phyloP scores from a whole-genome alignment of 2,888 invertebrate species.

The Acronicta aceris region DNA sequence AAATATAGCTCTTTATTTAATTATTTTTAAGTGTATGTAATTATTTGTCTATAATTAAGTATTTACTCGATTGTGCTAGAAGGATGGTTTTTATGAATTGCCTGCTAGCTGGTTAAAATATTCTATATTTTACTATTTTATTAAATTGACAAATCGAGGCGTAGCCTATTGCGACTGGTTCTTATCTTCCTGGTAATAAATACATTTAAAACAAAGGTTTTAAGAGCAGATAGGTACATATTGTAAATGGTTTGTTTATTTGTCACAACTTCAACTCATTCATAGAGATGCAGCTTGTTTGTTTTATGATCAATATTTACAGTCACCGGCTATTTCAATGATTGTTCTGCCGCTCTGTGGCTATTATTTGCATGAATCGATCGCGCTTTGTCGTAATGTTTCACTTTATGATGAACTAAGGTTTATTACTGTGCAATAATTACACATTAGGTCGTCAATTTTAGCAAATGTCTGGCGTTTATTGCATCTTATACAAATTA shows the following conservation, averaged over 20 bases:
- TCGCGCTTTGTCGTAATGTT: slow-evolving; percentile 5
- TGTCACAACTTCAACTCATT: slow-evolving; percentile 20
- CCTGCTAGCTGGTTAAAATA: too few relatives aligned
- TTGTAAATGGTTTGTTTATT: slow-evolving; percentile 18
- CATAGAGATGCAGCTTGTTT: slow-evolving; percentile 32
- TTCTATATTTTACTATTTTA: too few relatives aligned
- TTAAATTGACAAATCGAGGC: too few relatives aligned
- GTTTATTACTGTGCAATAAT: slow-evolving; percentile 15
- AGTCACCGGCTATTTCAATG: slow-evolving; percentile 28
- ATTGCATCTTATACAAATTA: neutral
- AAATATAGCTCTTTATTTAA: too few relatives aligned
- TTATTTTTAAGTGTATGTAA: too few relatives aligned
- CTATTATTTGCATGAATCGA: slow-evolving; percentile 22
- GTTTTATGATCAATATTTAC: slow-evolving; percentile 39
- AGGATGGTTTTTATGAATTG: too few relatives aligned
- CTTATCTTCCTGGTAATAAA: slow-evolving; percentile 7
- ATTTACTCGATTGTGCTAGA: too few relatives aligned
- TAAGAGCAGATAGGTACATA: neutral
- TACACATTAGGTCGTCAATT: slow-evolving; percentile 3
- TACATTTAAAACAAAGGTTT: slow-evolving; percentile 7
- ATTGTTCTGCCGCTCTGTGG: slow-evolving; percentile 25
- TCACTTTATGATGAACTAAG: slow-evolving; percentile 9
- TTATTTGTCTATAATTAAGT: too few relatives aligned
- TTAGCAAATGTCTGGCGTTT: neutral
- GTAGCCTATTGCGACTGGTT: too few relatives aligned